These are phyloP conservation scores for Gobius niger DNA, from an alignment of 2,113 vertebrate genomes.

Conservation along the genomic window DNA sequence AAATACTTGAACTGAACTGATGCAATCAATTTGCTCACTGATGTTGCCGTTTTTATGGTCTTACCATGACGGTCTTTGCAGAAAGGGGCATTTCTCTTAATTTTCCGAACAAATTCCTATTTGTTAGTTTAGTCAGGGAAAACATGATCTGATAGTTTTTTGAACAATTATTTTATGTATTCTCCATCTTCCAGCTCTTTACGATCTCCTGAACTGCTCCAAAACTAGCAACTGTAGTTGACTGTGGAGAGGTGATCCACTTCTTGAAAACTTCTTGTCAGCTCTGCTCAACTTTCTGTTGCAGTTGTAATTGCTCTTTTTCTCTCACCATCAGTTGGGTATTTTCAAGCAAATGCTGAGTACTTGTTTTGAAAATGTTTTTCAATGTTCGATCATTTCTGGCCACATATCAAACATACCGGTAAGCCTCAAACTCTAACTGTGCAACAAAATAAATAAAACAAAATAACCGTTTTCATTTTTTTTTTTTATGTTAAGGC, in stretches of 20 bases:
- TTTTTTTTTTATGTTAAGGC: no score
- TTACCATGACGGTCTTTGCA: conserved; percentile 52
- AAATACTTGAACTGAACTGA: conserved; percentile 22
- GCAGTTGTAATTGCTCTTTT: conserved; percentile 1
- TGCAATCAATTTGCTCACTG: conserved; percentile 35
- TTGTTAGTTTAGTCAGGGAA: conserved; percentile 61
- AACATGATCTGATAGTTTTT: no score
- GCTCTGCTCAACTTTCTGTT: background rate
- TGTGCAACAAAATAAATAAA: no score
- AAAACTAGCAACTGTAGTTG: conserved; percentile 16
- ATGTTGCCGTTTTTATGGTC: conserved; percentile 44
- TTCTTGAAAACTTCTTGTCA: background rate
- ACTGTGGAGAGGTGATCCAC: conserved; percentile 15
- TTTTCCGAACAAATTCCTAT: conserved; percentile 43
- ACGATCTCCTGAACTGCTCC: conserved; percentile 5
- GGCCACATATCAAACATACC: no score
- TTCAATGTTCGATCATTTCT: no score
- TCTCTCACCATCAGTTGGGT: background rate
- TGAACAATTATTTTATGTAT: no score
- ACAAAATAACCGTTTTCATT: no score
- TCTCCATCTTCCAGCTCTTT: background rate
- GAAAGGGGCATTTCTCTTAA: conserved; percentile 34
- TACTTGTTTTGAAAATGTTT: no score
- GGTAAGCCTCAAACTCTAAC: no score
- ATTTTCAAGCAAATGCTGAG: no score